Conservation (phyloP, 2,888 invertebrate genomes). For the Tipula unca region DNA sequence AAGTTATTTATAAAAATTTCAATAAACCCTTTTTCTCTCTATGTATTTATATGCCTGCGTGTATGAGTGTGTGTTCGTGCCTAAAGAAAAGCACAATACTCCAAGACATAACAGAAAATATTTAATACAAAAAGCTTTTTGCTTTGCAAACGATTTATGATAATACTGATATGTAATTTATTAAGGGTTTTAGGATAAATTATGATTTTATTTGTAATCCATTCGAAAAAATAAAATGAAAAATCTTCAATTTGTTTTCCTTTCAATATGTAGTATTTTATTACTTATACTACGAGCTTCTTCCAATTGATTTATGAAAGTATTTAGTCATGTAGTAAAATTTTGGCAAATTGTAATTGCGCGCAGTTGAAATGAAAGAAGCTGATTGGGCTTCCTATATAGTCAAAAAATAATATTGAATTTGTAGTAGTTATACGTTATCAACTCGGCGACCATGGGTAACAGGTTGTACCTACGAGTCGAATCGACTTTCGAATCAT, state of each 20-base stretch:
- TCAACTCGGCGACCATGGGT: no score
- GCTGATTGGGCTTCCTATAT: no score
- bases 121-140: neutral
- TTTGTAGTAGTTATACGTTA: no score
- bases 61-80: neutral
- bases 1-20: neutral
- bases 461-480: no score
- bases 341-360: neutral
- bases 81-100: neutral
- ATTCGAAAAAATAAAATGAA: neutral
- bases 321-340: neutral
- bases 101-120: neutral
- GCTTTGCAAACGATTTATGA: neutral
- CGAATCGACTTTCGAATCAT: no score
- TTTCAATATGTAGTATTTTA: neutral
- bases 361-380: no score
- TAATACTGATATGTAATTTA: constrained; percentile 8
- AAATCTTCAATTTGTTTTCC: neutral
- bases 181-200: neutral
- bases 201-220: constrained; percentile 8
- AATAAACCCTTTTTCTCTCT: neutral
- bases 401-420: no score
- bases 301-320: neutral
- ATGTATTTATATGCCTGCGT: neutral
- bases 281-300: neutral